Base-by-base conservation (phyloP, 2,888 invertebrate genomes). In the Pterobdella sp. region DNA sequence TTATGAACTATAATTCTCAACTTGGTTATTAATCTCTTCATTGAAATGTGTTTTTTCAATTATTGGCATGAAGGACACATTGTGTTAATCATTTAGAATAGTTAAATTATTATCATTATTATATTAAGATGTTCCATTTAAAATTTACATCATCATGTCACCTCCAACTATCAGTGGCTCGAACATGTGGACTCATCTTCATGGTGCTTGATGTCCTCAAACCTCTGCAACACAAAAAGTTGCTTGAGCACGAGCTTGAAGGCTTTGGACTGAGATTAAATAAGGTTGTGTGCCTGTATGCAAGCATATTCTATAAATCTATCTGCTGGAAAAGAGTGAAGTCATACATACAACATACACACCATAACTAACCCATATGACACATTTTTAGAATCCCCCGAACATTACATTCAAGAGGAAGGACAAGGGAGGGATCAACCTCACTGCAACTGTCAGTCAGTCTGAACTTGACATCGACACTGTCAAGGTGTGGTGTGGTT, bases 381-480 rank as follows among this genome's bases (percentile, higher is more conserved):
- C n/a, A n/a, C n/a, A n/a, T n/a, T n/a, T n/a, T n/a, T n/a, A n/a
- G 82, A 89, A 91, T 78, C 98, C 98, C 3, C 98, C 98, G 34
- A 96, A 96, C 84, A 97, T 99, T 82, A 89, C 90, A 77, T 97
- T 92, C 83, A 88, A 92, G 80, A 92, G 90, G 84, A 99, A 99
- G 87, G 98, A 99, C 80, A 99, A 99, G 85, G 98, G 97, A 76
- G 98, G 98, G 60, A 89, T 99, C 72, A 99, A 98, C 86, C 87
- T 98, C 1, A 81, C 81, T 26, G 76, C 80, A 64, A 79, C 81
- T 70, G 83, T 82, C 0, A 85, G 90, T 0, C 97, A 98, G 86
- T 88, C 92, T 0, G 97, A 98, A 84, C 85, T 99, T 75, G 98
- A 99, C 84, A 81, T 89, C 72, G 98, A 99, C 79, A 89, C 92